A percentile compares a stretch with the other conserved stretches of the same genome.
phyloP scores from a whole-genome alignment of 2,888 invertebrate genomes.

The Trachelus troglodyta region DNA sequence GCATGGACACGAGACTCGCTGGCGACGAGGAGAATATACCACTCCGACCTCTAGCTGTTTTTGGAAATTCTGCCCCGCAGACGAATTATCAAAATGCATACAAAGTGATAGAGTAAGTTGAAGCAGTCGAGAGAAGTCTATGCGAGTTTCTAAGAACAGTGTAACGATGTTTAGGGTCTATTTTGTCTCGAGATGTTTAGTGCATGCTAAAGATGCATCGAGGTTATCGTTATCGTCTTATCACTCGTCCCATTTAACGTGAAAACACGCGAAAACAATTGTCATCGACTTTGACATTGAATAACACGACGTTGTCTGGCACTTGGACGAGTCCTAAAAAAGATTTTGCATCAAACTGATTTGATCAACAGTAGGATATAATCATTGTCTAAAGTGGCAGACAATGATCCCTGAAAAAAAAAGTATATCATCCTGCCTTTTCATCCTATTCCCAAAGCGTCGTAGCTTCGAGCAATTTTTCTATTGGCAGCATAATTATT shows the following conservation, averaged over 20 bases:
- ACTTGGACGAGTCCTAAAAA: background rate
- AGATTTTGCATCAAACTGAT: background rate
- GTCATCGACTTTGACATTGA: background rate
- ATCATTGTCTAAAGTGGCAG: background rate
- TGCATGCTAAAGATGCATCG: conserved; percentile 7
- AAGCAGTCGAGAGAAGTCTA: background rate
- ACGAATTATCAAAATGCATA: conserved; percentile 70
- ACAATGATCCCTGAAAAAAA: background rate
- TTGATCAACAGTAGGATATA: background rate
- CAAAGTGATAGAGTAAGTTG: conserved; percentile 80
- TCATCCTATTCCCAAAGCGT: background rate
- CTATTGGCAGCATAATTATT: conserved; percentile 1
- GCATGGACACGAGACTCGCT: conserved; percentile 50
- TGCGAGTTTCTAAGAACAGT: background rate
- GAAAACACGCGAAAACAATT: background rate
- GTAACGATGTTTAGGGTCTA: conserved; percentile 2
- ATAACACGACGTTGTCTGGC: background rate
- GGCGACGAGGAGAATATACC: conserved; percentile 81
- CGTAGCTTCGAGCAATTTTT: conserved; percentile 6
- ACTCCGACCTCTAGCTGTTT: conserved; percentile 77
- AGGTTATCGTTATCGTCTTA: conserved; percentile 3
- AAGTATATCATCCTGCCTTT: background rate
- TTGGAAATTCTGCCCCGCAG: conserved; percentile 59
- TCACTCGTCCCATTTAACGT: background rate
- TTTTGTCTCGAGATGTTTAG: conserved; percentile 5